These are phyloP conservation scores for Coelogynopora nodosa DNA, from an alignment of 2,888 invertebrate genomes.

Conservation along the genomic window DNA sequence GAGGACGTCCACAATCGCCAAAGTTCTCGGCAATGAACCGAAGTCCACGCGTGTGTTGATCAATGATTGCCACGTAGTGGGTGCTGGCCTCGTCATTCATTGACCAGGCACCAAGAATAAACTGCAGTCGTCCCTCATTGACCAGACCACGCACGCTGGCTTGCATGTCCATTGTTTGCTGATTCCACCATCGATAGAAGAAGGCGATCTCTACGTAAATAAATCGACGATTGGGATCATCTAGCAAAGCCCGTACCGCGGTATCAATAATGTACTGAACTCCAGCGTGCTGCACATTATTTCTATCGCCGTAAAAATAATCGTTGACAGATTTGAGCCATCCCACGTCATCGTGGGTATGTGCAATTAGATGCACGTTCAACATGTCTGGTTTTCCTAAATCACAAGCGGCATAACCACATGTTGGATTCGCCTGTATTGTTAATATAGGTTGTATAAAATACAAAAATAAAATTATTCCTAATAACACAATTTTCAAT, in stretches of 20 bases:
- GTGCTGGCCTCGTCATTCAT: conserved; percentile 66
- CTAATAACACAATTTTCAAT: too few species aligned
- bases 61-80: conserved; percentile 65
- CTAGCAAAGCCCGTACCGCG: conserved; percentile 72
- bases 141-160: conserved; percentile 65
- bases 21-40: conserved; percentile 57
- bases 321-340: conserved; percentile 90
- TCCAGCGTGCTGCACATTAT: conserved; percentile 63
- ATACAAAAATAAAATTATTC: too few species aligned
- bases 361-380: conserved; percentile 77
- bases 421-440: too few species aligned
- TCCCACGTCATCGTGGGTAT: conserved; percentile 88
- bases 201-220: conserved; percentile 84
- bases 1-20: conserved; percentile 71
- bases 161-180: conserved; percentile 67
- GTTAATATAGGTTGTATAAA: too few species aligned
- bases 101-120: conserved; percentile 65
- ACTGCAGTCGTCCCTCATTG: conserved; percentile 60
- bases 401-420: conserved; percentile 51
- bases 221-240: conserved; percentile 70
- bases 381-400: conserved; percentile 64
- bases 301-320: conserved; percentile 71
- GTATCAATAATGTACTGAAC: conserved; percentile 87
- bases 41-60: conserved; percentile 66
- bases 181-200: conserved; percentile 80